Percentiles rank a stretch among this genome's conserved stretches.
phyloP scores from a whole-genome alignment of 2,797 vertebrate genomes.

The Novumbra hubbsi region DNA sequence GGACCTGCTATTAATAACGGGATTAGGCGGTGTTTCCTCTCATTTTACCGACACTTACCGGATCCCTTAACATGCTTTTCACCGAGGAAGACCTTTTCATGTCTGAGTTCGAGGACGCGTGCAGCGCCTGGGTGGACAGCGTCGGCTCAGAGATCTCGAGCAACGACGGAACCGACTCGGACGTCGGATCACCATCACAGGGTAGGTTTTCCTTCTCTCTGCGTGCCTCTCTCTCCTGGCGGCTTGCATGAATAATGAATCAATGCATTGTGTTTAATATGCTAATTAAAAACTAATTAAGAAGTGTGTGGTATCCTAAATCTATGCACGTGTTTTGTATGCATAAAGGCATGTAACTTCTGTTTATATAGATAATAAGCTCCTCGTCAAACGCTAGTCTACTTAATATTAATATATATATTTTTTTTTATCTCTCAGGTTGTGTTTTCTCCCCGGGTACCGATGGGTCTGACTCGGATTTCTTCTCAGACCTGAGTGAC shows the following conservation, averaged over 20 bases:
- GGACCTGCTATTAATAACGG: neutral
- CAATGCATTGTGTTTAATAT: neutral
- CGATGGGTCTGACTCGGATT: conserved; percentile 62
- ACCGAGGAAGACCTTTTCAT: conserved; percentile 66
- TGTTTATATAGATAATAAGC: neutral
- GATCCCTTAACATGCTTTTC: conserved; percentile 54
- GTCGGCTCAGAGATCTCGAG: conserved; percentile 51
- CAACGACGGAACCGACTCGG: conserved; percentile 28
- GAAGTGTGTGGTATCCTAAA: neutral
- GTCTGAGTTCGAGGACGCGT: conserved; percentile 69
- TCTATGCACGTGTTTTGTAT: neutral
- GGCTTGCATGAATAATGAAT: neutral
- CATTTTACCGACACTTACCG: neutral
- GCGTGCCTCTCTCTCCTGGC: neutral
- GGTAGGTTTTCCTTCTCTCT: conserved; percentile 38
- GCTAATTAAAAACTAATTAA: neutral
- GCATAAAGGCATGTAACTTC: neutral
- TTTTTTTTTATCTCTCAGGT: conserved; percentile 28
- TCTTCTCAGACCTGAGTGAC: conserved; percentile 67
- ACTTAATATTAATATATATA: conserved; percentile 31
- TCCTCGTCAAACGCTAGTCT: neutral
- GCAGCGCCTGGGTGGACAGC: conserved; percentile 72
- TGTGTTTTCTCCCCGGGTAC: conserved; percentile 69
- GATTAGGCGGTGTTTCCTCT: neutral
- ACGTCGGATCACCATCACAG: conserved; percentile 59